Percentiles rank a stretch among this genome's conserved stretches.
Evolutionary conservation across 2,797 vertebrate species (phyloP).

Genomic region (Percopsis omiscomaycus): DNA sequence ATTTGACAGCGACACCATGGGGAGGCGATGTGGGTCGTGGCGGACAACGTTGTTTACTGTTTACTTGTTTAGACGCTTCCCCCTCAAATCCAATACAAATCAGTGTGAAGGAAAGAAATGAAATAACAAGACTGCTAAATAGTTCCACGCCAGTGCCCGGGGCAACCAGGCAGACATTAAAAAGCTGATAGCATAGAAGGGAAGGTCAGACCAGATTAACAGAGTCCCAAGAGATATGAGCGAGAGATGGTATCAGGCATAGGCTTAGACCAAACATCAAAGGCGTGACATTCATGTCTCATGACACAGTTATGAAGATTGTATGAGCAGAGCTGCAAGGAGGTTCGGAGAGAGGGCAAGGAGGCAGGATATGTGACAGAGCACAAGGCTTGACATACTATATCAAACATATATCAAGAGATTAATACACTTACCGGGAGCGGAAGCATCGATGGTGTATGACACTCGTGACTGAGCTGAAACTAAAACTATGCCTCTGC

Average conservation of each 20-base stretch:
- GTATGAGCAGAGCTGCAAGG: slow-evolving; percentile 46
- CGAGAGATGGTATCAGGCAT: slow-evolving; percentile 52
- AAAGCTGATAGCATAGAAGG: slow-evolving; percentile 40
- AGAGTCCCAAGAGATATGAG: slow-evolving; percentile 58
- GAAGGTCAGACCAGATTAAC: slow-evolving; percentile 62
- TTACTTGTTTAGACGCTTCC: neutral
- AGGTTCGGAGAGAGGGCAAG: slow-evolving; percentile 25
- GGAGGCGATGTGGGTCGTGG: too few species aligned
- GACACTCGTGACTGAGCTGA: slow-evolving; percentile 15
- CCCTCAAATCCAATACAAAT: slow-evolving; percentile 9
- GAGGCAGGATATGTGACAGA: slow-evolving; percentile 56
- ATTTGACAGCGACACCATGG: too few species aligned
- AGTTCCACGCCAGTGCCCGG: slow-evolving; percentile 1
- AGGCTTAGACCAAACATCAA: slow-evolving; percentile 68
- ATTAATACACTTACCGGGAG: slow-evolving; percentile 63
- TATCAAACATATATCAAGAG: slow-evolving; percentile 54
- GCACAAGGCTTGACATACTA: slow-evolving; percentile 47
- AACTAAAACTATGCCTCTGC: slow-evolving; percentile 4
- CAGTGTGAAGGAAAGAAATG: slow-evolving; percentile 16
- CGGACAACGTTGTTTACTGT: too few species aligned
- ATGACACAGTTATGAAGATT: slow-evolving; percentile 60
- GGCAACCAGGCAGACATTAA: slow-evolving; percentile 58
- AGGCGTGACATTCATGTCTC: slow-evolving; percentile 66
- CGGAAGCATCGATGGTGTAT: slow-evolving; percentile 22
- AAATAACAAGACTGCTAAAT: slow-evolving; percentile 15